Conservation (phyloP, 2,797 vertebrate genomes). For the Poecilia velifera region DNA sequence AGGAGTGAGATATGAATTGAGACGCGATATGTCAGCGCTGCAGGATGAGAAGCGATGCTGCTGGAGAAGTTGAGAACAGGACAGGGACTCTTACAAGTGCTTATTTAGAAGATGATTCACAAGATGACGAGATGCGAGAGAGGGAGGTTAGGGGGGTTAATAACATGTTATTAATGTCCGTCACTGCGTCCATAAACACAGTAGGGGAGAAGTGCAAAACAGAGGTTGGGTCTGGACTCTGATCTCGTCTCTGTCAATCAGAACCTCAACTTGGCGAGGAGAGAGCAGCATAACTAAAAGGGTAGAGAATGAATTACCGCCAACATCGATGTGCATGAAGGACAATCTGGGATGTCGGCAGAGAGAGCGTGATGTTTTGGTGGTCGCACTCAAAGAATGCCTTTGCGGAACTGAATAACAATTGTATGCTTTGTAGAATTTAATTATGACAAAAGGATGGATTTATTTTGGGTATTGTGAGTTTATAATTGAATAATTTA, state of each 20-base stretch:
- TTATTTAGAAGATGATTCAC: slow-evolving; percentile 51
- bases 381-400: slow-evolving; percentile 4
- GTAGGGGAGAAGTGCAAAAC: slow-evolving; percentile 34
- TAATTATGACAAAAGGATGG: background rate
- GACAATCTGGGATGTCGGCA: slow-evolving; percentile 5
- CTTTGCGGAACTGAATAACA: background rate
- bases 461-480: background rate
- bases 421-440: background rate
- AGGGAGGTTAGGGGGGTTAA: slow-evolving; percentile 22
- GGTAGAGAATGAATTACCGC: slow-evolving; percentile 7
- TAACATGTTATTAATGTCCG: slow-evolving; percentile 52
- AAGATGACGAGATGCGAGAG: slow-evolving; percentile 14
- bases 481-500: background rate
- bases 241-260: slow-evolving; percentile 46
- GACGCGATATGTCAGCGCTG: slow-evolving; percentile 17
- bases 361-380: slow-evolving; percentile 1
- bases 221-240: slow-evolving; percentile 48
- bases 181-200: slow-evolving; percentile 33
- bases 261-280: slow-evolving; percentile 11
- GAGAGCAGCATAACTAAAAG: slow-evolving; percentile 4
- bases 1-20: background rate
- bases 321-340: slow-evolving; percentile 6
- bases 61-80: slow-evolving; percentile 13
- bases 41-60: slow-evolving; percentile 11
- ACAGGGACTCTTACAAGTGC: slow-evolving; percentile 32